phyloP scores from a whole-genome alignment of 2,888 invertebrate species.

The Leptinotarsa rubiginosa region DNA sequence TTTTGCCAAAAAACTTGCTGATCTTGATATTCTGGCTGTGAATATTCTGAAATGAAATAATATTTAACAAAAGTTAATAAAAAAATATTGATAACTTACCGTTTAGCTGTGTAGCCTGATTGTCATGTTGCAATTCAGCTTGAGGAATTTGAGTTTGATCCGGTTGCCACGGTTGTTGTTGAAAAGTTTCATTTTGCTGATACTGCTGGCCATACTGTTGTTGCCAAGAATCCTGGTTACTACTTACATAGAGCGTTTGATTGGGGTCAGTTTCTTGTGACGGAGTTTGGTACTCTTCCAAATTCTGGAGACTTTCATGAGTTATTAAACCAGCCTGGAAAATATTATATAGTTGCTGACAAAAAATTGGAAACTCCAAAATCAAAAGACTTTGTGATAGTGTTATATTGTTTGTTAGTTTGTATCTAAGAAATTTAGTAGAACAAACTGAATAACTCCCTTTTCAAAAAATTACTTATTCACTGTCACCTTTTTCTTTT shows the following conservation, averaged over 20 bases:
- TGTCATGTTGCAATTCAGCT: conserved; percentile 45
- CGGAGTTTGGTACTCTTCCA: conserved; percentile 21
- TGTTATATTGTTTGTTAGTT: no score
- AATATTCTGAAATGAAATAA: conserved; percentile 29
- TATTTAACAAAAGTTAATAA: conserved; percentile 43
- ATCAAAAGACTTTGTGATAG: no score
- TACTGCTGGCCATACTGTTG: conserved; percentile 55
- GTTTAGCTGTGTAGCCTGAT: conserved; percentile 44
- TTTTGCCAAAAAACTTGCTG: conserved; percentile 56
- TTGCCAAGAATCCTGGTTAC: conserved; percentile 50
- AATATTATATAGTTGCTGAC: neutral
- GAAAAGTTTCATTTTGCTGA: conserved; percentile 44
- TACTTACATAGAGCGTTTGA: conserved; percentile 43
- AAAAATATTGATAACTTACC: conserved; percentile 47
- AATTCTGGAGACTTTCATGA: conserved; percentile 51
- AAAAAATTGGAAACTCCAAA: no score
- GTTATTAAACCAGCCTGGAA: conserved; percentile 62
- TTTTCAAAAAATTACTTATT: no score
- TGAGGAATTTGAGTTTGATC: conserved; percentile 54
- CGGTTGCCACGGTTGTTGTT: conserved; percentile 50
- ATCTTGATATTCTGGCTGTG: conserved; percentile 55
- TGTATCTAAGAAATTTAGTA: no score
- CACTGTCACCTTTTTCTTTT: no score
- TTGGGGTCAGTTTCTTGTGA: conserved; percentile 40
- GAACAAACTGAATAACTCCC: no score